Evolutionary conservation across 2,888 invertebrate species (phyloP), one percentile per base, ranked within the genome.

Genomic region (Limnephilus marmoratus): DNA sequence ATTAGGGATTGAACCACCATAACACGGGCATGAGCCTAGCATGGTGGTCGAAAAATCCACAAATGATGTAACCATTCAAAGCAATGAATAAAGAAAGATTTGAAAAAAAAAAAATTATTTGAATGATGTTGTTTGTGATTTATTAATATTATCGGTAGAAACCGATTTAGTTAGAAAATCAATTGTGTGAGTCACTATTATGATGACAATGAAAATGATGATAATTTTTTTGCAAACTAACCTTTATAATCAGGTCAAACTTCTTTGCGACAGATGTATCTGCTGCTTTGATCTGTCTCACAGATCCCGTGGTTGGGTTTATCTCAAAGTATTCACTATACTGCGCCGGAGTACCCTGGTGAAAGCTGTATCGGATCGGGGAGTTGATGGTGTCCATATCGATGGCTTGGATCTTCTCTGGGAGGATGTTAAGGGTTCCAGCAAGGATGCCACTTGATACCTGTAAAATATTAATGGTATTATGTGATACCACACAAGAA

Each of bases 311-410:
- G 91, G 97, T 97, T 0, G 97, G 97, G 95, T 99, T 98, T 94
- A 99, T 98, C 93, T 97, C 97, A 95, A 99, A 99, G 95, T 98
- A 98, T 18, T 97, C 97, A 0, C 96, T 95, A 96, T 97, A 99
- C 92, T 97, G 97, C 13, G 97, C 96, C 0, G 98, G 99, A 94
- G 97, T 97, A 0, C 98, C 99, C 93, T 97, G 98, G 24, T 98
- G 97, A 94, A 99, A 98, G 92, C 97, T 97, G 95, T 98, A 99
- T 90, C 97, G 97, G 93, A 99, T 98, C 0, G 98, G 97, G 0
- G 98, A 97, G 94, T 98, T 98, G 85, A 99, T 96, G 0, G 98
- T 98, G 94, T 99, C 99, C 97, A 98, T 97, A 95, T 99, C 99
- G 0, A 98, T 97, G 0, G 99, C 99, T 95, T 98, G 98, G 93